phyloP scores from a whole-genome alignment of 2,888 invertebrate genomes.

The Lysandra coridon region DNA sequence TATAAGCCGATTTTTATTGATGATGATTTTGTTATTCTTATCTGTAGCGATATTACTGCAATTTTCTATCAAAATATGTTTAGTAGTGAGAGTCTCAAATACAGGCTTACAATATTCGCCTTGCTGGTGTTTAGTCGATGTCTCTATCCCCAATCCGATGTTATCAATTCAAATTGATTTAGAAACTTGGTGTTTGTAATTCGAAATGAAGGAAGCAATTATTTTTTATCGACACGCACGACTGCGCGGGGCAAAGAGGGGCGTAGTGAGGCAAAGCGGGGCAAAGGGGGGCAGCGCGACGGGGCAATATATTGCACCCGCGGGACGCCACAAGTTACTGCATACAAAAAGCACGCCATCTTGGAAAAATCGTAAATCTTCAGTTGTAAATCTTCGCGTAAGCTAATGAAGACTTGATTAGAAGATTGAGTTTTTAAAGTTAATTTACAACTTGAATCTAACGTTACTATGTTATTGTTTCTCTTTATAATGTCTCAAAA shows the following conservation, averaged over 20 bases:
- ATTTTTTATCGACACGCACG: constrained; percentile 79
- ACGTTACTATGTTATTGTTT: background rate
- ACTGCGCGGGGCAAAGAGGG: constrained; percentile 47
- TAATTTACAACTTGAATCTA: constrained; percentile 28
- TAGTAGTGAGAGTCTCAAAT: background rate
- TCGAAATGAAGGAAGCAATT: constrained; percentile 71
- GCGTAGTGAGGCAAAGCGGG: constrained; percentile 18
- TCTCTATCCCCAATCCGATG: background rate
- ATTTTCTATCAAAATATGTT: background rate
- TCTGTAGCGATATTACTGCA: background rate
- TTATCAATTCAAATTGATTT: constrained; percentile 29
- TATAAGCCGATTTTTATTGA: no score
- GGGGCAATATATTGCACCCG: constrained; percentile 73
- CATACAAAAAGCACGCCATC: constrained; percentile 58
- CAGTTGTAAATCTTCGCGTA: constrained; percentile 25
- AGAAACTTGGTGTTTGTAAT: constrained; percentile 49
- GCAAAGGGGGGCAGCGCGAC: constrained; percentile 43
- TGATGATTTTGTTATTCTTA: no score
- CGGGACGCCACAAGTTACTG: constrained; percentile 53
- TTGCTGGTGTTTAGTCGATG: constrained; percentile 12
- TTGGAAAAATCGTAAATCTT: constrained; percentile 56
- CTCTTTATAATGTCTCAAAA: background rate
- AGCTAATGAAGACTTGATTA: constrained; percentile 21
- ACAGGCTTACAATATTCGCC: background rate
- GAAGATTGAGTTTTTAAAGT: constrained; percentile 3